phyloP scores from a whole-genome alignment of 2,113 vertebrate genomes.

The Sylvilagus bachmani region DNA sequence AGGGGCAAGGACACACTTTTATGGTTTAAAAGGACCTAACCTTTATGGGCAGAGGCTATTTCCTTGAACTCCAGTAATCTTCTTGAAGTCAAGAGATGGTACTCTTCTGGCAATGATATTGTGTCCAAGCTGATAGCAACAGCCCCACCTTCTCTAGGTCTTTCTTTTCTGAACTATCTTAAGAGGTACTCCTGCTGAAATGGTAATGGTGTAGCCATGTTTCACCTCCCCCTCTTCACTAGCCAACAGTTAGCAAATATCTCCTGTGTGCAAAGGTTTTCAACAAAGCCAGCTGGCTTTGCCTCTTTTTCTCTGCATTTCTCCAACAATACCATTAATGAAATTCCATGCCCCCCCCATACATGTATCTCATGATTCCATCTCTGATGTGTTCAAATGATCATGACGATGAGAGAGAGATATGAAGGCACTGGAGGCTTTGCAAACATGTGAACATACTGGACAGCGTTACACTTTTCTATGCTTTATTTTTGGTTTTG shows the following conservation, averaged over 20 bases:
- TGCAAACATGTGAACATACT: not conserved
- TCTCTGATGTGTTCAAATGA: not conserved
- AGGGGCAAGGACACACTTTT: not conserved
- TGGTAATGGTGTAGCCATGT: rapidly evolving
- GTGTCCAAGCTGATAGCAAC: not conserved
- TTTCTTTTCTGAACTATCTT: not conserved
- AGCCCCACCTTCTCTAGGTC: not conserved
- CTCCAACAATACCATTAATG: not conserved
- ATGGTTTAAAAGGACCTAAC: not conserved
- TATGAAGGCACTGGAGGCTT: not conserved
- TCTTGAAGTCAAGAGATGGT: not conserved
- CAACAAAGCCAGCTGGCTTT: not conserved
- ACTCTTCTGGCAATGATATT: not conserved
- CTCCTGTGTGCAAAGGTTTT: not conserved
- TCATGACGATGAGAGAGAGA: not conserved
- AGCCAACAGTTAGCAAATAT: not conserved
- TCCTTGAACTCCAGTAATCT: not conserved
- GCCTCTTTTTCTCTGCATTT: not conserved
- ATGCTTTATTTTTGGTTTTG: not conserved
- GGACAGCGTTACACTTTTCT: not conserved
- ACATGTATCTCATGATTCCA: not conserved
- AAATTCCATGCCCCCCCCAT: not conserved
- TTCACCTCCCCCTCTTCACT: too few relatives aligned
- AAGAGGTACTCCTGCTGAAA: not conserved
- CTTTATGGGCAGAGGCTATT: not conserved